Conservation (phyloP, 2,113 vertebrate species). For the Cephalopterus ornatus region DNA sequence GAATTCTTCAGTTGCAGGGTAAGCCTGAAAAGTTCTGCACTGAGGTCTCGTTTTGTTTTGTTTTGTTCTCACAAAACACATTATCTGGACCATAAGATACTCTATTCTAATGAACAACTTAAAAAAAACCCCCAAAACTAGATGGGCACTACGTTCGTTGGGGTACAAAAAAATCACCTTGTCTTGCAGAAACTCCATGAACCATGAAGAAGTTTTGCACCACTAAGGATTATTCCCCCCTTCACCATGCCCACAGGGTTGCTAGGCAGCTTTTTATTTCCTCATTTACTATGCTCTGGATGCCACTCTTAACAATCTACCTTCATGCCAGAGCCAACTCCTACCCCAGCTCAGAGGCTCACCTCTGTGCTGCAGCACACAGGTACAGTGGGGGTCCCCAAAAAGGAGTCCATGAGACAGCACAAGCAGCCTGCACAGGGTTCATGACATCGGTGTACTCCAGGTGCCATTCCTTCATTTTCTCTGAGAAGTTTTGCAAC, state of each 20-base stretch:
- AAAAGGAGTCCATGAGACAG: too few relatives aligned
- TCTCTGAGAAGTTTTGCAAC: not conserved
- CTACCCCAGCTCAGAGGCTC: not conserved
- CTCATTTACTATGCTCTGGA: constrained; percentile 27
- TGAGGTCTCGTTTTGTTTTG: not conserved
- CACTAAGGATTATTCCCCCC: constrained; percentile 1
- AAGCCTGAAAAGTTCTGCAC: not conserved
- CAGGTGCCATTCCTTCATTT: not conserved
- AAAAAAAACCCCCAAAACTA: not conserved
- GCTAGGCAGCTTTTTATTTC: constrained; percentile 50
- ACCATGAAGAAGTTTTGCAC: not conserved
- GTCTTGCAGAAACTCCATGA: not conserved
- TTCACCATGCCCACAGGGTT: not conserved
- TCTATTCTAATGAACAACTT: not conserved
- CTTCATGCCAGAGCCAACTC: not conserved
- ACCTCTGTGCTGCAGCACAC: not conserved
- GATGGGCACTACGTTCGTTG: not conserved
- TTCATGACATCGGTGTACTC: not conserved
- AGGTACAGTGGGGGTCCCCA: not conserved
- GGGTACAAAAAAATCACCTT: not conserved
- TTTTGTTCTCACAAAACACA: not conserved
- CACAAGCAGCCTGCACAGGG: not conserved
- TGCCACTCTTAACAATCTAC: not conserved
- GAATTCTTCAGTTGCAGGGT: not conserved
- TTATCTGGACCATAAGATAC: not conserved